Evolutionary conservation across 1,140 invertebrate genomes (phyloP), one percentile per base, ranked within the genome.

Genomic region (Apis mellifera): DNA sequence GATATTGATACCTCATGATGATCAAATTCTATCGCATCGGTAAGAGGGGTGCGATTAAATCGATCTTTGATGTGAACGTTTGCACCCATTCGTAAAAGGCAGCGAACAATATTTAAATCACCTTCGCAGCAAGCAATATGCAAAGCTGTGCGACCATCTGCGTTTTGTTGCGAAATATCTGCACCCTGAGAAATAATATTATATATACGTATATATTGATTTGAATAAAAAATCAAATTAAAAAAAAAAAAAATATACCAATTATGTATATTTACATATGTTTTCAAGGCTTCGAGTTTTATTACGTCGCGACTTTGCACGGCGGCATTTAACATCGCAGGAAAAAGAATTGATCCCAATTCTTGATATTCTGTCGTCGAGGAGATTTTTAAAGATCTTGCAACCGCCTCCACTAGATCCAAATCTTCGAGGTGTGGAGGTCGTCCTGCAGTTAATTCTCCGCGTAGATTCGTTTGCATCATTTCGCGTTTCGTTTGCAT

Each of bases 61-160:
- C 95, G 92, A 88, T 97, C 97, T 90, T 96, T 96, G 57, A 96
- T 93, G 86, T 98, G 98, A n/a, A 99, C 97, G 73, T 96, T 97
- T 0, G 97, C 97, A 2, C 98, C 98, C 87, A 97, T 96, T 64
- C 95, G 94, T 26, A 99, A 92, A 13, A 99, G 93, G 93, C 96
- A 96, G 82, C 96, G 95, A 0, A 98, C 96, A 0, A 97, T 94
- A 2, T 95, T 87, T 0, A 95, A 68, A 84, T 97, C 95, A 0
- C 97, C 97, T 86, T 96, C 94, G 62, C 95, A 94, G 59, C 97
- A 96, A 13, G 98, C 97, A 62, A 98, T 94, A 87, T 99, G 98
- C 1, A 99, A 93, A 0, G 97, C 96, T 0, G 97, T 98, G 77
- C 97, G 95, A 15, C 95, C 95, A 93, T 98, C 97, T 72, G 96